These are phyloP conservation scores for Scytalopus superciliaris DNA, from an alignment of 2,113 vertebrate species.

Conservation along the genomic window DNA sequence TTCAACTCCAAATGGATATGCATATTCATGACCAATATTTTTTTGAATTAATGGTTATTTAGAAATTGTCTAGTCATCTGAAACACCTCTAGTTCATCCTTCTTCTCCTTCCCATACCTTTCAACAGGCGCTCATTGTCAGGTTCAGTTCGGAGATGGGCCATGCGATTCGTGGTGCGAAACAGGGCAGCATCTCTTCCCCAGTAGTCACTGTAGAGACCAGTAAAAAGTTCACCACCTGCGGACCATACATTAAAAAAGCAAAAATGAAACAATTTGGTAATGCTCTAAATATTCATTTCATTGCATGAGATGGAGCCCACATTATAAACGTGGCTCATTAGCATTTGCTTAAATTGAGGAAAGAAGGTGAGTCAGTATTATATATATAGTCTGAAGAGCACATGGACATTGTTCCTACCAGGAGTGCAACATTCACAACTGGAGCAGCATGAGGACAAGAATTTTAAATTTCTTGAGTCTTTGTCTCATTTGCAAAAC, in stretches of 20 bases:
- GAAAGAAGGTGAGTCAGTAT: not conserved
- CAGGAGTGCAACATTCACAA: not conserved
- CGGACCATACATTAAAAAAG: not conserved
- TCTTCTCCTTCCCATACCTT: slow-evolving; percentile 68
- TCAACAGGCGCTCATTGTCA: slow-evolving; percentile 86
- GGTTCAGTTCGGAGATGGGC: slow-evolving; percentile 87
- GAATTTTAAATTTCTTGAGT: not conserved
- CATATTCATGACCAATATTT: not conserved
- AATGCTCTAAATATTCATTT: not conserved
- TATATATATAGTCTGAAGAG: not conserved
- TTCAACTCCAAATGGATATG: not conserved
- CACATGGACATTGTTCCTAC: not conserved
- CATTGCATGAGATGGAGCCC: not conserved
- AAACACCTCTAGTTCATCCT: not conserved
- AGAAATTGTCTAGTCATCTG: not conserved
- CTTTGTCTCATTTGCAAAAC: not conserved
- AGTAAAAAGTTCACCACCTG: slow-evolving; percentile 87
- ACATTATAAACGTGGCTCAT: not conserved
- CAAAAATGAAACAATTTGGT: not conserved
- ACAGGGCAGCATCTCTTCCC: slow-evolving; percentile 90
- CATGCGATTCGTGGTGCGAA: slow-evolving; percentile 78
- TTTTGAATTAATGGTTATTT: not conserved
- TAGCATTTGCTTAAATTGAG: not conserved
- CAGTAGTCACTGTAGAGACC: slow-evolving; percentile 95
- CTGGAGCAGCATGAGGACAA: not conserved